Evolutionary conservation across 2,888 invertebrate genomes (phyloP).

Genomic region (Abrostola tripartita): DNA sequence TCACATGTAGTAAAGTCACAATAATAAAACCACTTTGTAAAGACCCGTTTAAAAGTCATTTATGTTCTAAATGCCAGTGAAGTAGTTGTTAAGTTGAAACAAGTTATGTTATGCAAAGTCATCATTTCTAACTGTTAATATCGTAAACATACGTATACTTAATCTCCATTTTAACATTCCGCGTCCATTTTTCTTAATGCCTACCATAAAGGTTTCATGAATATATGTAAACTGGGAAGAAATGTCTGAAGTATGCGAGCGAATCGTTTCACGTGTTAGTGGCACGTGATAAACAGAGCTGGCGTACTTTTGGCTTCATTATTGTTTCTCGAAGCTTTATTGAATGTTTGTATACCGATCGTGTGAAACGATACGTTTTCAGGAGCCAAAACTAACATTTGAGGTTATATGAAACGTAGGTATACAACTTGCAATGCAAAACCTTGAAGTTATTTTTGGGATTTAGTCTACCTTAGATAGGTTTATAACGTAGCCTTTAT

Average conservation of each 20-base stretch:
- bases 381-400: conserved; percentile 17
- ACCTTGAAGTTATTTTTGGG: neutral
- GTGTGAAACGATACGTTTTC: conserved; percentile 11
- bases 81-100: neutral
- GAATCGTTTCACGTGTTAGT: conserved; percentile 28
- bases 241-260: conserved; percentile 25
- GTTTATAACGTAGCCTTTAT: too few species aligned
- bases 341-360: conserved; percentile 29
- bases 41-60: neutral
- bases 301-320: conserved; percentile 36
- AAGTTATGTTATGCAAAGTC: neutral
- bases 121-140: neutral
- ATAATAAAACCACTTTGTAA: neutral
- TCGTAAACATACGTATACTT: conserved; percentile 15
- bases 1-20: neutral
- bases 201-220: conserved; percentile 39
- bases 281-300: conserved; percentile 39
- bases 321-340: conserved; percentile 41
- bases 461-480: too few species aligned
- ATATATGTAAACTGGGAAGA: conserved; percentile 34
- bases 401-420: conserved; percentile 5
- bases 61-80: neutral
- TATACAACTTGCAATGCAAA: neutral
- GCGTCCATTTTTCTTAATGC: conserved; percentile 14
- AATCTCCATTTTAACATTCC: conserved; percentile 10